These are phyloP conservation scores for Sesia apiformis DNA, from an alignment of 2,888 invertebrate species.

Conservation along the genomic window DNA sequence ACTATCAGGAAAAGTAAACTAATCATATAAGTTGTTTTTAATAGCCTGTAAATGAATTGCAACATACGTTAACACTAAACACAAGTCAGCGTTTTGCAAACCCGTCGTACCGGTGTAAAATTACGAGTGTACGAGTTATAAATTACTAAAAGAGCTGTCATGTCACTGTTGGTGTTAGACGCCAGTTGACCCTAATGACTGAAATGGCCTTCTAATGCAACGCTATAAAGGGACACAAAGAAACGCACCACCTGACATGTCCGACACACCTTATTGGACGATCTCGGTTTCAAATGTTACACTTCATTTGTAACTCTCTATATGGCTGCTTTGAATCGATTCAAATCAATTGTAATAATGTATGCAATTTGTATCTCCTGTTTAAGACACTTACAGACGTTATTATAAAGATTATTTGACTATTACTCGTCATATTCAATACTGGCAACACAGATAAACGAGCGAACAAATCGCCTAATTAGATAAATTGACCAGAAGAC, in stretches of 20 bases:
- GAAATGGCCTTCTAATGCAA: constrained; percentile 36
- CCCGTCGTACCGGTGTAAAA: not conserved
- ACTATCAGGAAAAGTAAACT: too few species aligned
- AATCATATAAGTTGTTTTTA: too few species aligned
- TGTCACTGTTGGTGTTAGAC: constrained; percentile 21
- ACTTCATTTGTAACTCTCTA: constrained; percentile 1
- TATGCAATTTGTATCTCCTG: too few species aligned
- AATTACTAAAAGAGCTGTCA: not conserved
- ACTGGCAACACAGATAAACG: too few species aligned
- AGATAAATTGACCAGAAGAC: too few species aligned
- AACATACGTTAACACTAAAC: not conserved
- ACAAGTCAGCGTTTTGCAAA: not conserved
- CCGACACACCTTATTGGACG: constrained; percentile 14
- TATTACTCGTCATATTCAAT: too few species aligned
- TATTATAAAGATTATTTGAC: too few species aligned
- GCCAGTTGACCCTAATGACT: constrained; percentile 61
- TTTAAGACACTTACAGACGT: too few species aligned
- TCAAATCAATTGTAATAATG: too few species aligned
- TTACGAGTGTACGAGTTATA: not conserved
- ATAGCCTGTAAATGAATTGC: not conserved
- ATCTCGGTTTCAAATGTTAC: constrained; percentile 1
- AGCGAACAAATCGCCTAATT: too few species aligned
- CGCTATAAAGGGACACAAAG: constrained; percentile 5
- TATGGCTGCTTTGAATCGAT: not conserved
- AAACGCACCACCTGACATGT: constrained; percentile 8